A percentile compares a stretch with the other conserved stretches of the same genome.
Conservation (phyloP, 2,113 vertebrate genomes). For the Gallinago paraguaiae region DNA sequence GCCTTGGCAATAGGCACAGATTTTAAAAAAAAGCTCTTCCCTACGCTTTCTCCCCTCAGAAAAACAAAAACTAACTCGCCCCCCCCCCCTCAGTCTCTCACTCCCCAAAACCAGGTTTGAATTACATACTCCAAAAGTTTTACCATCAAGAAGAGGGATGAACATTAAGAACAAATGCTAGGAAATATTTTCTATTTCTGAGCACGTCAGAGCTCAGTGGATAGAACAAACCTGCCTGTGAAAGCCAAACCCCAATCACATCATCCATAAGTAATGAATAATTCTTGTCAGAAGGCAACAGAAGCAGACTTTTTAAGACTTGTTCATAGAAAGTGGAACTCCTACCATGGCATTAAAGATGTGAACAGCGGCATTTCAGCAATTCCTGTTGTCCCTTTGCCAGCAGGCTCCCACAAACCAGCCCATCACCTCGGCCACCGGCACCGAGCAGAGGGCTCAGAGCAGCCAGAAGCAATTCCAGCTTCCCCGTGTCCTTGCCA, state of each 20-base stretch:
- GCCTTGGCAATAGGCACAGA: not conserved
- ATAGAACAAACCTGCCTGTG: conserved; percentile 29
- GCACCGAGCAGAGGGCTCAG: not conserved
- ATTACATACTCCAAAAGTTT: not conserved
- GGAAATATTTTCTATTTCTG: not conserved
- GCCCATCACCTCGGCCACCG: not conserved
- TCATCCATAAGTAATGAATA: conserved; percentile 44
- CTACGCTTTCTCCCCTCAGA: not conserved
- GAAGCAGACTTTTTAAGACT: conserved; percentile 13
- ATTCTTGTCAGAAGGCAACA: conserved; percentile 9
- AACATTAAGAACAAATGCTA: not conserved
- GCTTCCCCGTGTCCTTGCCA: not conserved
- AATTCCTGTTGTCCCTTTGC: not conserved
- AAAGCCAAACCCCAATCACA: conserved; percentile 47
- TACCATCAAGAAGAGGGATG: not conserved
- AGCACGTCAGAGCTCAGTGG: conserved; percentile 25
- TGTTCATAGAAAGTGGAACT: conserved; percentile 40
- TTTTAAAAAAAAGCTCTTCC: not conserved
- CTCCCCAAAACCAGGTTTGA: not conserved
- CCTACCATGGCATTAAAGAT: conserved; percentile 38
- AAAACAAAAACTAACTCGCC: not conserved
- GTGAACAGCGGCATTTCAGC: conserved; percentile 23
- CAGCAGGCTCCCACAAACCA: not conserved
- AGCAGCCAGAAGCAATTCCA: not conserved
- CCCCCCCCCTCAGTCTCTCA: not conserved